These are phyloP conservation scores for Venturia canescens DNA, from an alignment of 1,140 invertebrate genomes.

Conservation along the genomic window DNA sequence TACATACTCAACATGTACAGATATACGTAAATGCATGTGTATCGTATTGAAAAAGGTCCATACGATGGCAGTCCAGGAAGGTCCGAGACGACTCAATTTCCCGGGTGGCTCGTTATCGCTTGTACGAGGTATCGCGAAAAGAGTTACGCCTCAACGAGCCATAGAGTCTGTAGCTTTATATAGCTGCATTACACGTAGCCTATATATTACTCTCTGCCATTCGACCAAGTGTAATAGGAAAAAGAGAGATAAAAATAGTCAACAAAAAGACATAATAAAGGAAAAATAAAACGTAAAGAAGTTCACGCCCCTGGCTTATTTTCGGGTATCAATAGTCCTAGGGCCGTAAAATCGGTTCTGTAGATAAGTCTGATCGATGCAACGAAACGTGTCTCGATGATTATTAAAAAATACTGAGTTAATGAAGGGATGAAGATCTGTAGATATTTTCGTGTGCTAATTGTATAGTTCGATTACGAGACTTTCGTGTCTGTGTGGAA, in stretches of 20 bases:
- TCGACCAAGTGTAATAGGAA: background rate
- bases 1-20: no score
- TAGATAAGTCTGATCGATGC: no score
- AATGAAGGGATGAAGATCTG: no score
- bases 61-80: constrained; percentile 12
- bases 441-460: no score
- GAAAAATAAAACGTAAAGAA: constrained; percentile 5
- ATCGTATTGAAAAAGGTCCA: background rate
- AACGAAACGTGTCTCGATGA: no score
- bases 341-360: background rate
- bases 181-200: constrained; percentile 14
- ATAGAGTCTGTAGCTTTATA: constrained; percentile 33
- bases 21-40: background rate
- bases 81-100: constrained; percentile 43
- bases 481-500: no score
- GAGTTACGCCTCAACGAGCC: constrained; percentile 40
- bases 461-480: no score
- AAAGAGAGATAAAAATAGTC: background rate
- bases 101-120: constrained; percentile 50
- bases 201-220: constrained; percentile 38
- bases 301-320: background rate
- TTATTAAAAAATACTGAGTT: no score
- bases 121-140: constrained; percentile 49
- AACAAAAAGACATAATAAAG: background rate
- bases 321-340: background rate